Evolutionary conservation across 2,797 vertebrate species (phyloP), one percentile per base, ranked within the genome.

Genomic region (Takifugu rubripes): DNA sequence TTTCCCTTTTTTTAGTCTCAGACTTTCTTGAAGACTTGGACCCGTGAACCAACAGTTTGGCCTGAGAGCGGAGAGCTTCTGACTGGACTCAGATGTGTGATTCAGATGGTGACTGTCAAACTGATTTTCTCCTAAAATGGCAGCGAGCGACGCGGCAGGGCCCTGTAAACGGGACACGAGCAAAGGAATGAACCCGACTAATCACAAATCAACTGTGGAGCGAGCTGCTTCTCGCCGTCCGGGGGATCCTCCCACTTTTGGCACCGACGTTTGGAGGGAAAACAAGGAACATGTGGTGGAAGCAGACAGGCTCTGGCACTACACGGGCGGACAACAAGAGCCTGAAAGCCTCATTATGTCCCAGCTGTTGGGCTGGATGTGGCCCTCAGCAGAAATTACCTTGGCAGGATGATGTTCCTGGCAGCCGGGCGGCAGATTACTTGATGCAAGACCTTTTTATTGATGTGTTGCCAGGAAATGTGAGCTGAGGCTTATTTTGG

Each of bases 351-450:
- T 84, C 81, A 62, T 81, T 84, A 91, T 87, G 80, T 88, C 78
- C 87, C 89, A 90, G 89, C 86, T 89, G 89, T 87, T 89, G 84
- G 85, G 69, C 81, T 86, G 60, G 70, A 83, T 86, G 84, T 88
- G 87, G 87, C 88, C 84, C 74, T 87, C 82, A 89, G 87, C 88
- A 58, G 84, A 79, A 84, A 84, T 82, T 82, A 75, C 70, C 75
- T 54, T 52, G 70, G 72, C 70, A 77, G 69, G 77, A 82, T 70
- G 77, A 82, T 68, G 80, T 76, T 79, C 62, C 77, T 80, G 85
- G 86, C 82, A 88, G 74, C 74, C 63, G 55, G 14, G 24, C 54
- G 58, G 69, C 68, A 49, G 66, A 82, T 69, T 62, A 64, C 71
- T 68, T 74, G 69, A 78, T 66, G 79, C 79, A 56, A 70, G 62